Base-by-base conservation (phyloP, 1,140 invertebrate genomes). In the Amyelois transitella region DNA sequence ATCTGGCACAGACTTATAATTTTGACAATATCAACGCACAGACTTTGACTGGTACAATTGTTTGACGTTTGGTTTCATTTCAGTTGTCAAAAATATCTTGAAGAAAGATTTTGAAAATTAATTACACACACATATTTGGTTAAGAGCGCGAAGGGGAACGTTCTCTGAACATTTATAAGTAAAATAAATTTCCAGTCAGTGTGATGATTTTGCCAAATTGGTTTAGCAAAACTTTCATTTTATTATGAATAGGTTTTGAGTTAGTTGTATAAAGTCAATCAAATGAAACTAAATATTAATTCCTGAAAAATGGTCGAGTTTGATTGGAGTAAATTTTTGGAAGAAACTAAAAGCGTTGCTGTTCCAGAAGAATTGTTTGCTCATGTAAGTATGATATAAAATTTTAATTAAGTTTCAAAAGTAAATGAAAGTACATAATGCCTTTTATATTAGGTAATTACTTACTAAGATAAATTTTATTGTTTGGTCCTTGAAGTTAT, bases 11-110 rank as follows among this genome's bases (percentile, higher is more conserved):
- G n/a, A n/a, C n/a, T n/a, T n/a, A n/a, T n/a, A n/a, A n/a, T 59
- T 79, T 94, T 14, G 89, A 93, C 66, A 94, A 91, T 90, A 91
- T 92, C 3, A 93, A 94, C 76, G 89, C 91, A 64, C 90, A 92
- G 69, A n/a, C n/a, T n/a, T n/a, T n/a, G n/a, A n/a, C n/a, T n/a
- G n/a, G n/a, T n/a, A n/a, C n/a, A n/a, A n/a, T n/a, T n/a, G n/a
- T n/a, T n/a, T n/a, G n/a, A n/a, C n/a, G n/a, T n/a, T n/a, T n/a
- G n/a, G n/a, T n/a, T n/a, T n/a, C n/a, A n/a, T n/a, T n/a, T n/a
- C n/a, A n/a, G n/a, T n/a, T n/a, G n/a, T n/a, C n/a, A n/a, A n/a
- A n/a, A n/a, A n/a, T n/a, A n/a, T n/a, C n/a, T n/a, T n/a, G n/a
- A n/a, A n/a, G n/a, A n/a, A n/a, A n/a, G n/a, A n/a, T n/a, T n/a